Evolutionary conservation across 2,888 invertebrate species (phyloP).

Genomic region (Xanthorhoe spadicearia): DNA sequence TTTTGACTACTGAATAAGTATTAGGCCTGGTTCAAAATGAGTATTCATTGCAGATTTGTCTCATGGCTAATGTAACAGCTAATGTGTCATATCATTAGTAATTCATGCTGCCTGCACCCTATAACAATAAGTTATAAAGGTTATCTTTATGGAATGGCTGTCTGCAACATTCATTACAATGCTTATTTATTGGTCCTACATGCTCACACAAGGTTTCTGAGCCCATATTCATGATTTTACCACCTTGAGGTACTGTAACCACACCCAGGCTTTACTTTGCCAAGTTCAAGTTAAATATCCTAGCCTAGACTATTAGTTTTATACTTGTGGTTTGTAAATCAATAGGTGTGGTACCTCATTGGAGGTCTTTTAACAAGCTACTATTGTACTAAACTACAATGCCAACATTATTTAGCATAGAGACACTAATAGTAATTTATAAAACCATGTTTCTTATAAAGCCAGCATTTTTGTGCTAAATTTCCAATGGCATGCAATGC

Average conservation of each 20-base stretch:
- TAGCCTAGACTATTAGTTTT: not conserved
- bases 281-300: conserved; percentile 25
- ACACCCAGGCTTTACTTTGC: conserved; percentile 20
- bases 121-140: conserved; percentile 22
- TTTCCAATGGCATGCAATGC: conserved; percentile 10
- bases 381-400: conserved; percentile 5
- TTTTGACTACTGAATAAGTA: conserved; percentile 38
- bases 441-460: not conserved
- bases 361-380: not conserved
- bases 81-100: conserved; percentile 27
- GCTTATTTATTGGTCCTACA: conserved; percentile 18
- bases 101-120: conserved; percentile 32
- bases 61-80: conserved; percentile 13
- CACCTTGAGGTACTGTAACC: conserved; percentile 22
- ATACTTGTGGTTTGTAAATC: conserved; percentile 18
- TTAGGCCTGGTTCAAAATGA: conserved; percentile 43
- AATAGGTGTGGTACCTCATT: conserved; percentile 10
- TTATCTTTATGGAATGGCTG: conserved; percentile 20
- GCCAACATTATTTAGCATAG: conserved; percentile 6
- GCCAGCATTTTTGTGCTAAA: conserved; percentile 11
- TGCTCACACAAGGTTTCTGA: conserved; percentile 9
- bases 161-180: conserved; percentile 22
- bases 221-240: conserved; percentile 3
- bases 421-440: conserved; percentile 1
- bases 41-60: conserved; percentile 16